Evolutionary conservation across 2,113 vertebrate genomes (phyloP), one percentile per base, ranked within the genome.

Genomic region (Ammospiza nelsoni): DNA sequence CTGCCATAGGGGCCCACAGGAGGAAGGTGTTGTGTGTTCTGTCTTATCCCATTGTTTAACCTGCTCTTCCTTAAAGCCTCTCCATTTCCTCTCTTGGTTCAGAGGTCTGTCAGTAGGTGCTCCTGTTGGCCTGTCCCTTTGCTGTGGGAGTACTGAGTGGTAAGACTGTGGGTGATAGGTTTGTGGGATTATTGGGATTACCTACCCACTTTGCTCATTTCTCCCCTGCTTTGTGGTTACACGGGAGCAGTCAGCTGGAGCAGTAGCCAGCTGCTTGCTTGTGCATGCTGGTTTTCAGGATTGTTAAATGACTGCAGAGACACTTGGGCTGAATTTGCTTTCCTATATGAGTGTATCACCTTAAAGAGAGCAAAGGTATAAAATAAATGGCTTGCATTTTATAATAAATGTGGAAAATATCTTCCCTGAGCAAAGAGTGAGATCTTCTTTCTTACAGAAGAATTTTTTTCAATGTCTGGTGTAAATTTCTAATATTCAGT

Each of bases 381-480:
- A 75, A 84, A 72, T 63, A 22, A 5, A 9, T 37, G 31, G 5
- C 37, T 81, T 59, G 9, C 5, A 7, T 68, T 77, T 90, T 72
- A 15, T 41, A 49, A 41, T 49, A 77, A 63, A 51, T 78, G 6
- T 7, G 8, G 37, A 51, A 67, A 33, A 52, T 37, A 11, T 2
- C 9, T 87, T 78, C 16, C 7, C 5, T 1, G 15, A 69, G 46
- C 35, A 84, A 48, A 58, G 24, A 41, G 22, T 5, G 16, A 52
- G 4, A 4, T 5, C 3, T 66, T 59, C 3, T 66, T 59, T 58
- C 5, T 62, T 43, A 37, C 1, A 10, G 5, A 13, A 41, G 12
- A 41, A 5, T n/a, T 46, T 0, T 0, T 49, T 78, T 66, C 58
- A 7, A 0, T 24, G 8, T 67, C 5, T 2, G 3, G 29, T 80